phyloP scores from a whole-genome alignment of 2,797 vertebrate species.

The Hypotaenidia philippensis region DNA sequence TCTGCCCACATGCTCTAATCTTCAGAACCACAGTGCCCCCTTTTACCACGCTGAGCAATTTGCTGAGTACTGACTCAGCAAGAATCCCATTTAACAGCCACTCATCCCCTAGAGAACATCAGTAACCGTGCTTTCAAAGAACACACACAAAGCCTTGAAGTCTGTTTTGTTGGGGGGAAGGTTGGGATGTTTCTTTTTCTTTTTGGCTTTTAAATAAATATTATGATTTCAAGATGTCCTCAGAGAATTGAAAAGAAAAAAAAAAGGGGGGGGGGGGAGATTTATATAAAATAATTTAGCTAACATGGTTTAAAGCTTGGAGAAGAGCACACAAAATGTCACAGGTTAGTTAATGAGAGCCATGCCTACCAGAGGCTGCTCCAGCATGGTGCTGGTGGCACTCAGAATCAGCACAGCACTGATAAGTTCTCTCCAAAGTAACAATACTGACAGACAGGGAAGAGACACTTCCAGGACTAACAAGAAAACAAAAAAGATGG shows the following conservation, averaged over 20 bases:
- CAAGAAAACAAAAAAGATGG: background rate
- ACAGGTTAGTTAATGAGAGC: background rate
- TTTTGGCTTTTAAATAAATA: background rate
- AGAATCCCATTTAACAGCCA: background rate
- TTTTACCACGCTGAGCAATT: background rate
- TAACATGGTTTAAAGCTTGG: background rate
- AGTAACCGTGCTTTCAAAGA: background rate
- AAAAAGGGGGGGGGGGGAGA: no score
- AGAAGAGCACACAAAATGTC: background rate
- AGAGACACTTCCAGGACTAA: background rate
- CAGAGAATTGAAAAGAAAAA: background rate
- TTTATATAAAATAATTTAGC: background rate
- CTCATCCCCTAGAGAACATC: background rate
- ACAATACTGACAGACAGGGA: background rate
- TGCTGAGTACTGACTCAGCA: slow-evolving; percentile 1
- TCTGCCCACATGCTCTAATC: background rate
- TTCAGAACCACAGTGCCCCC: background rate
- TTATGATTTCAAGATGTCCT: background rate
- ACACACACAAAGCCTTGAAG: background rate
- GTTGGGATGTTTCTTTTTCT: background rate
- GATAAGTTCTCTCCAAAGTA: background rate
- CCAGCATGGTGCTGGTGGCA: background rate
- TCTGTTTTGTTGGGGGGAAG: background rate
- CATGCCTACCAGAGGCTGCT: background rate
- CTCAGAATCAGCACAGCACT: background rate